Base-by-base conservation (phyloP, 2,797 vertebrate species). In the Pipistrellus nathusii region DNA sequence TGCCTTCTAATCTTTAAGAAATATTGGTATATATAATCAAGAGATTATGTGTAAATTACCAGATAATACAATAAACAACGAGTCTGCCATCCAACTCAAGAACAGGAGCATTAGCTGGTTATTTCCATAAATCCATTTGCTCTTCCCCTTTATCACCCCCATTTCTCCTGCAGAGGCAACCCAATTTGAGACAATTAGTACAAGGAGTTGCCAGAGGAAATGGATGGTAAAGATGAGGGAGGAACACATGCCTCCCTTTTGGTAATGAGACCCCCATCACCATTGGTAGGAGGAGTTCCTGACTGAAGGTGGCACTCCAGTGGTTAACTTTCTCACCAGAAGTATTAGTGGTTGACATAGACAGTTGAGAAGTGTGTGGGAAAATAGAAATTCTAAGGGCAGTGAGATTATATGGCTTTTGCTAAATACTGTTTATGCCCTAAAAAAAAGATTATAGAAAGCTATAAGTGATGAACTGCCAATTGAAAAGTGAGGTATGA, bases 1-100 rank as follows among this genome's bases (percentile, higher is more conserved):
- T 93, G 18, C 46, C n/a, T 91, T 81, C 23, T 75, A 94, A 81
- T 55, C n/a, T 87, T 91, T 73, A 59, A 73, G 96, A 85, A 77
- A 73, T 76, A 85, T 41, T 23, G 64, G 81, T 85, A 86, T 30
- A 41, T 81, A 84, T 38, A 88, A 6, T 64, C 38, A 46, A 88
- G 93, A 84, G 80, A 53, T 86, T 88, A 62, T 77, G 71, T 69
- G 46, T 27, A 94, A 96, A 92, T 81, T 77, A 77, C 11, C 15
- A 86, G 44, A 46, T 75, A 96, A 91, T 69, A 41, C 15, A 68
- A 84, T 78, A 94, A 95, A 66, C 73, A 95, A 51, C 6, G 15
- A 87, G 73, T 85, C 18, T 92, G 59, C 53, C 53, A 73, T 15
- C 21, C 18, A 88, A 57, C 32, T 30, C 59, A 73, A 92, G 59